Evolutionary conservation across 1,140 invertebrate species (phyloP), one percentile per base, ranked within the genome.

Genomic region (Drosophila nikananu): DNA sequence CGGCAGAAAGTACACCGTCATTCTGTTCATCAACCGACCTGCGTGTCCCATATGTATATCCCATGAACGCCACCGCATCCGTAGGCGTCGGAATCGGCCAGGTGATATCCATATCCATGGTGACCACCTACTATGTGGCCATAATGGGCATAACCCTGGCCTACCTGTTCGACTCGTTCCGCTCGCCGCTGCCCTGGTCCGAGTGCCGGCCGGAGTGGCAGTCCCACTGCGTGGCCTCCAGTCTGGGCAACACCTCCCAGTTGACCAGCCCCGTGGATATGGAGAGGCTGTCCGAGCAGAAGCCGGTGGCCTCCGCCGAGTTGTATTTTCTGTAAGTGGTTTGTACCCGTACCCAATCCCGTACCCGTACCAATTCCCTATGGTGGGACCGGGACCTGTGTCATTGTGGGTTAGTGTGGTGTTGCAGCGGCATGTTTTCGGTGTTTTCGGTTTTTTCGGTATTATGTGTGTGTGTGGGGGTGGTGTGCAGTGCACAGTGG

Each of bases 21-120:
- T 63, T 62, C 17, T 57, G 51, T 60, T 71, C 75, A 79, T 79
- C 65, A 61, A 62, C 37, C 27, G 49, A 48, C 39, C 75, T 57
- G 64, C 48, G 48, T 54, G 48, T 46, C 49, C 39, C 64, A 23
- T 55, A 68, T 25, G 54, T 57, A 57, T 57, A 57, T 39, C 35
- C 35, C 54, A 39, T 39, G 54, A 57, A 46, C 65, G 63, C 48
- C 46, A 68, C 66, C 66, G 55, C 72, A 80, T 64, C 80, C 52
- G 44, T 89, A 95, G 97, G 97, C 77, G 94, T 97, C 44, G 97
- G 97, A 13, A 96, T 96, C 81, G 96, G 96, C 2, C 96, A 96
- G 92, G 95, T 96, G 27, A 93, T 96, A 4, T 95, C 96, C 0
- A 96, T 96, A 42, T 95, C 94, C 62, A 94, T 96, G 49, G 95